Percentiles rank a stretch among this genome's conserved stretches.
Evolutionary conservation across 2,113 vertebrate species (phyloP).

Genomic region (Mionectes macconnelli): DNA sequence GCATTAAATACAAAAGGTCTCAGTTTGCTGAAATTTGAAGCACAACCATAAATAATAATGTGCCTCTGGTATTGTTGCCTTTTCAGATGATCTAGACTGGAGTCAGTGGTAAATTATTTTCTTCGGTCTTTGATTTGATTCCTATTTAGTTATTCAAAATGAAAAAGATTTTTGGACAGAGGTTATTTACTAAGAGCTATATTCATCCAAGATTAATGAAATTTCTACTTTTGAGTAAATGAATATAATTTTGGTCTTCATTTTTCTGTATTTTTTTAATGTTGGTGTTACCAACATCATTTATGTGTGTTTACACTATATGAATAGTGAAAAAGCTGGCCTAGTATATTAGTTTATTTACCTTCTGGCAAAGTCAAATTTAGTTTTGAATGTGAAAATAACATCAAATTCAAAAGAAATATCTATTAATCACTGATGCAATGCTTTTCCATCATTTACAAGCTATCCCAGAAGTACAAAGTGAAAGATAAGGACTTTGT

Average conservation of each 20-base stretch:
- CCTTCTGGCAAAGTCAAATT: background rate
- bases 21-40: background rate
- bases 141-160: background rate
- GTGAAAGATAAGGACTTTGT: background rate
- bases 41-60: background rate
- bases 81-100: background rate
- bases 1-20: background rate
- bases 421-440: background rate
- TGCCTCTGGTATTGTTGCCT: background rate
- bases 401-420: background rate
- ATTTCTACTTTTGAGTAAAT: background rate
- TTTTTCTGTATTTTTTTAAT: background rate
- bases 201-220: background rate
- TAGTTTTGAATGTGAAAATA: background rate
- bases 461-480: background rate
- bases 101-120: background rate
- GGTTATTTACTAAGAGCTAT: background rate
- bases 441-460: background rate
- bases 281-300: background rate
- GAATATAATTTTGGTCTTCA: background rate
- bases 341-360: background rate
- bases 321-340: background rate
- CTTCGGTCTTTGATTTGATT: background rate
- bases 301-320: background rate
- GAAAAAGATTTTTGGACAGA: background rate